Evolutionary conservation across 2,888 invertebrate genomes (phyloP), one percentile per base, ranked within the genome.

Genomic region (Caenorhabditis imperialis): DNA sequence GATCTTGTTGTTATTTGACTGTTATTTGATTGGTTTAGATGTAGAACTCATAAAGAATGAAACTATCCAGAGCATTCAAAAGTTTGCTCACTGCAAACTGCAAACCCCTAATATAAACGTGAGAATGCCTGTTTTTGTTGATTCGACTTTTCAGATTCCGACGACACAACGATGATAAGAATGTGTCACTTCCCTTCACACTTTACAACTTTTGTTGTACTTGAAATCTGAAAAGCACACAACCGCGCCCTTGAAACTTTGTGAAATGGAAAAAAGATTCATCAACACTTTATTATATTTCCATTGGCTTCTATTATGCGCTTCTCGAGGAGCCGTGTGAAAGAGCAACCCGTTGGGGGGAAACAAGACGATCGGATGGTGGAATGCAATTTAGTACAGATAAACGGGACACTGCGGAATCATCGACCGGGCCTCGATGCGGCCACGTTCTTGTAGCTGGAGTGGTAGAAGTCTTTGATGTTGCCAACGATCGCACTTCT

Each of bases 211-310:
- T 16, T n/a, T 10, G 20, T 38, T 27, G 18, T n/a, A 6, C 14
- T 27, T 27, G 14, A n/a, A n/a, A n/a, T n/a, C n/a, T n/a, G n/a
- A n/a, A n/a, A n/a, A n/a, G n/a, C n/a, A n/a, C n/a, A n/a, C n/a
- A 6, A 4, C 6, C 23, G 44, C 12, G 14, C 22, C 8, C 22
- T 42, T 18, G 16, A 10, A 42, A 16, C 7, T 30, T 18, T 33
- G 33, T 3, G 20, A 57, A 45, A 57, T 57, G 57, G 57, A 57
- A 45, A 44, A 45, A 45, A 57, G 57, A 18, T 37, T 10, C 23
- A 51, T 55, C 63, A 63, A 55, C 54, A 23, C 18, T 63, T 63
- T 25, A 63, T 63, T 63, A 38, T 25, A 53, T 42, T 14, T 35
- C 22, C 35, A n/a, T 27, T 45, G 7, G 40, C 23, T 10, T 44